Percentiles rank a stretch among this genome's conserved stretches.
Evolutionary conservation across 2,797 vertebrate species (phyloP).

Genomic region (Leptatherina wallacei): DNA sequence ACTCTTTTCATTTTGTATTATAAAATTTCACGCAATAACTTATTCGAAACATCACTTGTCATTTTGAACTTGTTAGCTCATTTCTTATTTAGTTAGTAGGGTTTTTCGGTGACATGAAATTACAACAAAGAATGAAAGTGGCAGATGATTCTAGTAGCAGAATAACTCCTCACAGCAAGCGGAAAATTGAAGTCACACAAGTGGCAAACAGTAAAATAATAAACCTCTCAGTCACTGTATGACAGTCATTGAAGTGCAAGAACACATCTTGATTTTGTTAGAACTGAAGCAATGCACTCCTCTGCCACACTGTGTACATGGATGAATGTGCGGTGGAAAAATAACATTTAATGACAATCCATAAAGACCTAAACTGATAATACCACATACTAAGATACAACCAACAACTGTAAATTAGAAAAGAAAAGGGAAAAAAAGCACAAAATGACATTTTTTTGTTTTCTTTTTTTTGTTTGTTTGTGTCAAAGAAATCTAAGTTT

Average conservation of each 20-base stretch:
- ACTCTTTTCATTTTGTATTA: conserved; percentile 54
- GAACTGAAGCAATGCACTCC: conserved; percentile 57
- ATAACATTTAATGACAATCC: conserved; percentile 70
- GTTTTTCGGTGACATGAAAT: conserved; percentile 41
- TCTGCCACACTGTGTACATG: conserved; percentile 59
- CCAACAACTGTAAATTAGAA: conserved; percentile 49
- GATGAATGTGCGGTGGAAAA: conserved; percentile 43
- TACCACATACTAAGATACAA: conserved; percentile 65
- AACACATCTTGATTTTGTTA: conserved; percentile 51
- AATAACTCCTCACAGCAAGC: conserved; percentile 42
- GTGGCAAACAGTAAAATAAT: conserved; percentile 57
- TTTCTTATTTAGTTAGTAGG: conserved; percentile 50
- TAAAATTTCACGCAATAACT: conserved; percentile 57
- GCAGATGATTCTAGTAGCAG: conserved; percentile 40
- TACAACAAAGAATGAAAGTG: conserved; percentile 53
- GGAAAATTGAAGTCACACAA: conserved; percentile 54
- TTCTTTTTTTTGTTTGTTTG: conserved; percentile 19
- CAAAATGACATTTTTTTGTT: conserved; percentile 51
- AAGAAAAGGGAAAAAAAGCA: conserved; percentile 25
- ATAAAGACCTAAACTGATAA: conserved; percentile 61
- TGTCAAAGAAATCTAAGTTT: conserved; percentile 54
- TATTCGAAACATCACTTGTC: conserved; percentile 58
- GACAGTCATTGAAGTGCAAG: conserved; percentile 66
- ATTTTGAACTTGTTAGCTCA: conserved; percentile 52
- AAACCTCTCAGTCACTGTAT: conserved; percentile 61